Evolutionary conservation across 2,888 invertebrate species (phyloP).

Genomic region (Agriotes lineatus): DNA sequence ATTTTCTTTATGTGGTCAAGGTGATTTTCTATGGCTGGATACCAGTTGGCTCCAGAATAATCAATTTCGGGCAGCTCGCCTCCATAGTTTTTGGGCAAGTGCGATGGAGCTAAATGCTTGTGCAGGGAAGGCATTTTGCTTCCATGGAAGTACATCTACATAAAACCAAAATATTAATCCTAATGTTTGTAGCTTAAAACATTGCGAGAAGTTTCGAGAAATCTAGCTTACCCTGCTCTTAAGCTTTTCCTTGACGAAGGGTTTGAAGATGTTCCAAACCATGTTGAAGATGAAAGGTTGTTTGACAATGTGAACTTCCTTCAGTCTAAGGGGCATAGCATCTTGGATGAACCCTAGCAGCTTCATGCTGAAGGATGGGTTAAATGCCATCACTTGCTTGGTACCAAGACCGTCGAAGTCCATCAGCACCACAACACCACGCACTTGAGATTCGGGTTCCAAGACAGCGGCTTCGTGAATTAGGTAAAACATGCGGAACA

Average conservation of each 20-base stretch:
- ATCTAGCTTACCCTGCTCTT: constrained; percentile 76
- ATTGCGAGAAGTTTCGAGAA: neutral
- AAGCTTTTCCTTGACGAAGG: constrained; percentile 83
- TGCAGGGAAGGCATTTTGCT: constrained; percentile 84
- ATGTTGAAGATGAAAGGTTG: constrained; percentile 87
- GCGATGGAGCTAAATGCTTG: constrained; percentile 75
- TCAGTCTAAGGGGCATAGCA: constrained; percentile 86
- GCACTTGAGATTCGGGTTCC: constrained; percentile 84
- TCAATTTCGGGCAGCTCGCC: constrained; percentile 81
- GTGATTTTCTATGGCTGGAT: constrained; percentile 74
- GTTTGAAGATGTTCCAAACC: constrained; percentile 88
- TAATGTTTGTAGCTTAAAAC: neutral
- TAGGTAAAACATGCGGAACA: constrained; percentile 84
- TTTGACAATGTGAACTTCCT: constrained; percentile 88
- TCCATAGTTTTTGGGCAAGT: constrained; percentile 82
- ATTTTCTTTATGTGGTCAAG: constrained; percentile 76
- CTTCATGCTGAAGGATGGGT: constrained; percentile 81
- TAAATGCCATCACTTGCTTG: constrained; percentile 79
- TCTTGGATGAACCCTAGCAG: constrained; percentile 87
- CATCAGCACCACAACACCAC: constrained; percentile 85
- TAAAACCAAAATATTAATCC: neutral
- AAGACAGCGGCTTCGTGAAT: constrained; percentile 83
- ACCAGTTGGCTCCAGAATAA: constrained; percentile 85
- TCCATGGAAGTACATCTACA: constrained; percentile 86
- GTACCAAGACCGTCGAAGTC: constrained; percentile 84